These are phyloP conservation scores for Brachyhypopomus gauderio DNA, from an alignment of 2,113 vertebrate genomes.

Conservation along the genomic window DNA sequence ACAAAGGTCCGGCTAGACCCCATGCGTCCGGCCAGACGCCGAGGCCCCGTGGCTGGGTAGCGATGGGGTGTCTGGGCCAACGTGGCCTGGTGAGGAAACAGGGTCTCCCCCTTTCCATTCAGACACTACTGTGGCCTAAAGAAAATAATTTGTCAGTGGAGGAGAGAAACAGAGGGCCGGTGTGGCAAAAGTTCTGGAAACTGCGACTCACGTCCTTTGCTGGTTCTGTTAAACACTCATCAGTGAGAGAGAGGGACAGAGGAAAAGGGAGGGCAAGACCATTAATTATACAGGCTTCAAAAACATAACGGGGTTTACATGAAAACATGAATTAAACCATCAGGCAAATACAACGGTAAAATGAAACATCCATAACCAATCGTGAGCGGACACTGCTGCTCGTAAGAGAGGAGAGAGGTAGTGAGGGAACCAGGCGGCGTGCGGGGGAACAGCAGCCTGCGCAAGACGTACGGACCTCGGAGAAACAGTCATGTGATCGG, in stretches of 20 bases:
- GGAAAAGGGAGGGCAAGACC: conserved; percentile 36
- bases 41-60: neutral
- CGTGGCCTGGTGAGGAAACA: no score
- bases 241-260: conserved; percentile 55
- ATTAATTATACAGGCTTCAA: conserved; percentile 52
- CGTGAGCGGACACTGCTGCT: neutral
- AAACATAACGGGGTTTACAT: neutral
- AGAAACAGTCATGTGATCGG: neutral
- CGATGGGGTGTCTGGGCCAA: neutral
- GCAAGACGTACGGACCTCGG: neutral
- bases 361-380: neutral
- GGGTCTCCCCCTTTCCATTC: neutral
- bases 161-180: conserved; percentile 39
- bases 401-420: conserved; percentile 13
- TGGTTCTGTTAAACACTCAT: conserved; percentile 58
- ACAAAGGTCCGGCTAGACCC: no score
- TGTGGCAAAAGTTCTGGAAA: conserved; percentile 67
- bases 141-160: neutral
- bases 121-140: neutral
- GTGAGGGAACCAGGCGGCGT: neutral
- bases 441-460: neutral
- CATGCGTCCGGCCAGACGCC: no score
- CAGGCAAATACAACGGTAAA: neutral
- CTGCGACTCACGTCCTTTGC: conserved; percentile 50
- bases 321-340: neutral